These are phyloP conservation scores for Montipora capitata DNA, from an alignment of 92 coral and sea anemone species.

Conservation along the genomic window DNA sequence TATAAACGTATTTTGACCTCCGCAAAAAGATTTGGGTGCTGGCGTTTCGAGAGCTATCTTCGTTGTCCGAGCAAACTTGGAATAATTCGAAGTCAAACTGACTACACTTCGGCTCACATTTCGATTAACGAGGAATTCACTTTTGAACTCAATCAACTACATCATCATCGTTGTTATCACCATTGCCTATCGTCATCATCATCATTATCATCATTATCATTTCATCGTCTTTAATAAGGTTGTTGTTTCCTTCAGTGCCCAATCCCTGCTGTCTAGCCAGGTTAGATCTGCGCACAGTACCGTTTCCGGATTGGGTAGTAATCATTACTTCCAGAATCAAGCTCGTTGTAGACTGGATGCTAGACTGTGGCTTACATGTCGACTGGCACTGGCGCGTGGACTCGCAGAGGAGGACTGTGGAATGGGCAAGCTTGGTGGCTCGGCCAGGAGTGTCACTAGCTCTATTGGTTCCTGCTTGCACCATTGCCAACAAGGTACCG, in stretches of 20 bases:
- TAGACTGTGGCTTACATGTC: slow-evolving; percentile 93
- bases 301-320: slow-evolving; percentile 37
- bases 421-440: slow-evolving; percentile 93
- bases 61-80: no score
- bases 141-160: no score
- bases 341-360: slow-evolving; percentile 92
- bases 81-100: no score
- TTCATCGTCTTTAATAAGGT: not conserved
- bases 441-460: slow-evolving; percentile 90
- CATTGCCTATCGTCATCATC: not conserved
- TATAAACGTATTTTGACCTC: no score
- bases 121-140: no score
- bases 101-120: no score
- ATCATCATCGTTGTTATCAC: not conserved
- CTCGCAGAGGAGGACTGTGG: slow-evolving; percentile 94
- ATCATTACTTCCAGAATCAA: slow-evolving; percentile 81
- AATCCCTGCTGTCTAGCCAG: slow-evolving; percentile 66
- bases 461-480: slow-evolving; percentile 91
- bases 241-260: slow-evolving; percentile 12
- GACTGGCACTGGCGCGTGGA: slow-evolving; percentile 89
- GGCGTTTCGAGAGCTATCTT: no score
- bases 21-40: no score
- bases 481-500: slow-evolving; percentile 92
- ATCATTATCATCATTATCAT: no score
- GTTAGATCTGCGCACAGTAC: slow-evolving; percentile 65